Percentiles rank a stretch among this genome's conserved stretches.
Conservation (phyloP, 1,140 invertebrate species). For the Drosophila eugracilis region DNA sequence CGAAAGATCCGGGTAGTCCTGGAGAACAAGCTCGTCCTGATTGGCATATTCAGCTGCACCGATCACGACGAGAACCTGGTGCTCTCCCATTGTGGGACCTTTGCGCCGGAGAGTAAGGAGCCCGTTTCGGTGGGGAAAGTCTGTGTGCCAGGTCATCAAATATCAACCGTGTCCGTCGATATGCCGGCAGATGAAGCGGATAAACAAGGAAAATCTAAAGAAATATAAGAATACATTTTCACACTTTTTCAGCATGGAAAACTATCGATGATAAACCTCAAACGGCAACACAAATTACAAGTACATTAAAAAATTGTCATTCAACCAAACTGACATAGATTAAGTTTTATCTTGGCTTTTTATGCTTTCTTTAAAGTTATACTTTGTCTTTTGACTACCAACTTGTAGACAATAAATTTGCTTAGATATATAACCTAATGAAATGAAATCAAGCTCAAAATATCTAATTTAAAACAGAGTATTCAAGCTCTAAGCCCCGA, state of each 20-base stretch:
- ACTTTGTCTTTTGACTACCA: too few relatives aligned
- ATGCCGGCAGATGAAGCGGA: neutral
- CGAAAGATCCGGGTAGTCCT: conserved; percentile 33
- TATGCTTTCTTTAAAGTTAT: too few relatives aligned
- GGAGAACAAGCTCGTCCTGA: conserved; percentile 29
- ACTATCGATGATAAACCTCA: neutral
- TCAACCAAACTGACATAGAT: too few relatives aligned
- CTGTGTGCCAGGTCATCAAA: neutral
- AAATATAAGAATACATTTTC: too few relatives aligned
- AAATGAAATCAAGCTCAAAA: too few relatives aligned
- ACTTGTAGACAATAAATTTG: too few relatives aligned
- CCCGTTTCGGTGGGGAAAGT: neutral
- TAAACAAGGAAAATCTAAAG: neutral
- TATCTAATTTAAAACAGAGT: neutral
- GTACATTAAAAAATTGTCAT: too few relatives aligned
- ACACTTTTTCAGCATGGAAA: too few relatives aligned
- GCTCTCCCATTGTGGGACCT: conserved; percentile 13
- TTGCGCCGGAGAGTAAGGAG: neutral
- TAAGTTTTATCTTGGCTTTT: too few relatives aligned
- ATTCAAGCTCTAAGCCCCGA: neutral
- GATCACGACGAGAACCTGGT: conserved; percentile 49
- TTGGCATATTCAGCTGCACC: conserved; percentile 55
- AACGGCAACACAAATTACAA: too few relatives aligned
- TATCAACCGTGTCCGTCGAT: conserved; percentile 12
- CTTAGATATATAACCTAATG: too few relatives aligned